Conservation (phyloP, 2,888 invertebrate species). For the Mimachlamys varia region DNA sequence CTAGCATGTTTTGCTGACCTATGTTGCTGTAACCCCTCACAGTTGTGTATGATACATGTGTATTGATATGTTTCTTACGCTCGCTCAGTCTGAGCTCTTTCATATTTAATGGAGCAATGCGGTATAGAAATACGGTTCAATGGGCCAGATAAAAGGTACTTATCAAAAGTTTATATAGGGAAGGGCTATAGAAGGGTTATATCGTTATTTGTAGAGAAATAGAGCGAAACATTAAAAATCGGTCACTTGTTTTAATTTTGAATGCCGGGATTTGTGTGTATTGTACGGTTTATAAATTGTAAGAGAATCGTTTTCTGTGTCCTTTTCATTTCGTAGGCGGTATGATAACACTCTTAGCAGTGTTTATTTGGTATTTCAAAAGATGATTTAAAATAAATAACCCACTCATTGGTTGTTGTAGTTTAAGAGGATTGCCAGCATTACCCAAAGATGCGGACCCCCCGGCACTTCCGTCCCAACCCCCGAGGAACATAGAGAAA, state of each 20-base stretch:
- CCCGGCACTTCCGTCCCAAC: conserved; percentile 53
- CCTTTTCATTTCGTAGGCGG: not conserved
- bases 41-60: too few relatives aligned
- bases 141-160: not conserved
- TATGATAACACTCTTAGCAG: not conserved
- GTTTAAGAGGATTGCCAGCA: conserved; percentile 47
- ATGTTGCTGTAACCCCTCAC: not conserved
- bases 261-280: not conserved
- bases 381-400: conserved; percentile 14
- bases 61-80: not conserved
- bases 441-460: conserved; percentile 50
- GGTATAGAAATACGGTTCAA: not conserved
- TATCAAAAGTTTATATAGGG: not conserved
- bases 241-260: not conserved
- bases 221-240: not conserved
- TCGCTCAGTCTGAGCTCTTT: not conserved
- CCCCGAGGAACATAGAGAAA: conserved; percentile 48
- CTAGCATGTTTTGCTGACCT: not conserved
- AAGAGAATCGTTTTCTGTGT: not conserved
- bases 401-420: conserved; percentile 32
- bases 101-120: not conserved
- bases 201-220: not conserved
- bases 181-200: not conserved
- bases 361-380: not conserved
- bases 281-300: not conserved